Evolutionary conservation across 92 coral and sea anemone species (phyloP).

Genomic region (Palythoa caribaeorum): DNA sequence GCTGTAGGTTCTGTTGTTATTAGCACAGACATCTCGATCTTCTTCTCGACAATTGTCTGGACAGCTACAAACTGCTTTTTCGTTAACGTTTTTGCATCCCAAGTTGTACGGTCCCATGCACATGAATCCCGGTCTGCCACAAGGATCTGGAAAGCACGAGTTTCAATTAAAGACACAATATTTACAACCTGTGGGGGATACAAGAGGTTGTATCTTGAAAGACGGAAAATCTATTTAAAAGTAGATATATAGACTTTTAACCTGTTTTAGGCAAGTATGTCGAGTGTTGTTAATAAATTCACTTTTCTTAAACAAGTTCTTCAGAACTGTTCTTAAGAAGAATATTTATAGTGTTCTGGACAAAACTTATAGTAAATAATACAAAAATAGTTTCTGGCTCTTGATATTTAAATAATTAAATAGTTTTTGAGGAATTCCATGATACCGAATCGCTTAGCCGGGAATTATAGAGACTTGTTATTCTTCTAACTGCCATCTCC

Average conservation of each 20-base stretch:
- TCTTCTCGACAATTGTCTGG: slow-evolving; percentile 36
- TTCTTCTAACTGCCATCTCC: too few species aligned
- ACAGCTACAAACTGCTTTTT: slow-evolving; percentile 6
- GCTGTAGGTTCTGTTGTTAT: neutral
- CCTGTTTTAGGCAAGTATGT: neutral
- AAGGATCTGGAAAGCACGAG: slow-evolving; percentile 6
- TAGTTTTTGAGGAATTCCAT: too few species aligned
- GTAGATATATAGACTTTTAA: neutral
- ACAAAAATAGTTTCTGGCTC: too few species aligned
- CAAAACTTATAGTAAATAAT: too few species aligned
- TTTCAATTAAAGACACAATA: neutral
- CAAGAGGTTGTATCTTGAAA: neutral
- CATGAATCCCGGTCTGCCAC: slow-evolving; percentile 28
- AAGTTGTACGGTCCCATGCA: slow-evolving; percentile 20
- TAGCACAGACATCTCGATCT: slow-evolving; percentile 17
- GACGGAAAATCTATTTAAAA: too few species aligned
- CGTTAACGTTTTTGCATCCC: slow-evolving; percentile 17
- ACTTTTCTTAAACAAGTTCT: too few species aligned
- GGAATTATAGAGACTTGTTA: too few species aligned
- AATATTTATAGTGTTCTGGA: too few species aligned
- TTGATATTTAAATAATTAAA: too few species aligned
- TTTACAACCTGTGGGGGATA: neutral
- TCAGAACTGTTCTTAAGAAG: too few species aligned
- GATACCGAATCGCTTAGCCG: too few species aligned
- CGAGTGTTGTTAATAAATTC: too few species aligned